Evolutionary conservation across 2,797 vertebrate species (phyloP).

Genomic region (Hafferia zeledoni): DNA sequence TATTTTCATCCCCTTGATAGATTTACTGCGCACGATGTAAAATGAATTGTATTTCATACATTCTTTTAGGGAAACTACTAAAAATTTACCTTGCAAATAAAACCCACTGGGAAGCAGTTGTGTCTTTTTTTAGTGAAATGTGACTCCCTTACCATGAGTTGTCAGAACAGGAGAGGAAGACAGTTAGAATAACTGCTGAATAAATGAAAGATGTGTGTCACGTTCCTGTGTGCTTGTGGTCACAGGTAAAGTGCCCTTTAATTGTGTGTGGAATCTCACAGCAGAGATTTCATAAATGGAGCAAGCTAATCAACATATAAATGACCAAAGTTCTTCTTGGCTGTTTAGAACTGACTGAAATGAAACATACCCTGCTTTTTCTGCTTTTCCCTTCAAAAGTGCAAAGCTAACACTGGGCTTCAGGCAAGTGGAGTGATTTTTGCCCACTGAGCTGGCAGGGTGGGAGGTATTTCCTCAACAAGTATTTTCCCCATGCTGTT

Average conservation of each 20-base stretch:
- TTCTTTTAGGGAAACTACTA: not conserved
- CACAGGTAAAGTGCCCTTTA: conserved; percentile 19
- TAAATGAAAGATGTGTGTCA: not conserved
- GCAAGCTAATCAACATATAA: not conserved
- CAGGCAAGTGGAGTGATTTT: not conserved
- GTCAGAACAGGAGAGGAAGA: not conserved
- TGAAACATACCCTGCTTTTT: not conserved
- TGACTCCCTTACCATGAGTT: not conserved
- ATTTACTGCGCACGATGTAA: not conserved
- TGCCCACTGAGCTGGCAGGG: not conserved
- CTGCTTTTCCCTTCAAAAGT: not conserved
- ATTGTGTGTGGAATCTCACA: not conserved
- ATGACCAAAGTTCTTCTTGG: not conserved
- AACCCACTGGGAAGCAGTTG: not conserved
- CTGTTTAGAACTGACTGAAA: not conserved
- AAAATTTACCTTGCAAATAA: not conserved
- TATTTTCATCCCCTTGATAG: not conserved
- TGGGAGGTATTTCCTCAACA: not conserved
- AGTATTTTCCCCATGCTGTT: not conserved
- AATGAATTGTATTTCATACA: not conserved
- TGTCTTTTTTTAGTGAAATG: not conserved
- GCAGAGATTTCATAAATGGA: not conserved
- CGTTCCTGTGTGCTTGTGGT: not conserved
- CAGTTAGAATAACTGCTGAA: conserved; percentile 3
- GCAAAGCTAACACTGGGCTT: not conserved